Evolutionary conservation across 2,888 invertebrate genomes (phyloP).

Genomic region (Habrosyne pyritoides): DNA sequence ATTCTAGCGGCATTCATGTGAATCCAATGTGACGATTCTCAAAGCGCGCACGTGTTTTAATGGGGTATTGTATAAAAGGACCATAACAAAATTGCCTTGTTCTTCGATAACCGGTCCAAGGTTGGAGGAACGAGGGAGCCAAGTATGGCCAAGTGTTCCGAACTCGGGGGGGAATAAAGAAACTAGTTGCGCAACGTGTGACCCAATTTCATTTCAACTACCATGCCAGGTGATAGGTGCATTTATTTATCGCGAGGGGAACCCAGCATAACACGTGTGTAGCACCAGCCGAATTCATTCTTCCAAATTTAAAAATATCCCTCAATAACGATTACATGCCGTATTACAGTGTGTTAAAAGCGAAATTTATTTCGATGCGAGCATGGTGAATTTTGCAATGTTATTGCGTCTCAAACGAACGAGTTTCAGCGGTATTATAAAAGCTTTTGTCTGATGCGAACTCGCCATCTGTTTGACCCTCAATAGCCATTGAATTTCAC

Average conservation of each 20-base stretch:
- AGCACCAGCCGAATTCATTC: constrained; percentile 50
- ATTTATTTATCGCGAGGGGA: constrained; percentile 56
- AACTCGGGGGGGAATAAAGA: constrained; percentile 40
- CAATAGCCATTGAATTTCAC: constrained; percentile 60
- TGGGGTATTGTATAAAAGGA: constrained; percentile 59
- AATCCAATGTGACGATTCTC: constrained; percentile 45
- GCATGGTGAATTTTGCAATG: constrained; percentile 29
- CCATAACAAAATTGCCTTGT: constrained; percentile 47
- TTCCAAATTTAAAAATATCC: constrained; percentile 25
- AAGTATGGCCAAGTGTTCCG: constrained; percentile 29
- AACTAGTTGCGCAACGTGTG: constrained; percentile 69
- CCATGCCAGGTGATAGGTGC: constrained; percentile 74
- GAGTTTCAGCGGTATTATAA: constrained; percentile 55
- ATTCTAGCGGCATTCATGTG: constrained; percentile 38
- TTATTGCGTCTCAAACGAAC: constrained; percentile 67
- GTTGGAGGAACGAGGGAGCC: constrained; percentile 40
- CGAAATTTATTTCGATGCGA: constrained; percentile 9
- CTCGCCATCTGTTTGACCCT: constrained; percentile 65
- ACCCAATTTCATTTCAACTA: constrained; percentile 69
- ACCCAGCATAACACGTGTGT: constrained; percentile 59
- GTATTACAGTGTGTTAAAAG: not conserved
- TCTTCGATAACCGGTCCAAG: constrained; percentile 48
- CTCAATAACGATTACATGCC: constrained; percentile 7
- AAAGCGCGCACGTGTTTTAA: constrained; percentile 70
- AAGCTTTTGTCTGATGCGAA: constrained; percentile 57